phyloP scores from a whole-genome alignment of 2,113 vertebrate genomes.

The Herpetotheres cachinnans region DNA sequence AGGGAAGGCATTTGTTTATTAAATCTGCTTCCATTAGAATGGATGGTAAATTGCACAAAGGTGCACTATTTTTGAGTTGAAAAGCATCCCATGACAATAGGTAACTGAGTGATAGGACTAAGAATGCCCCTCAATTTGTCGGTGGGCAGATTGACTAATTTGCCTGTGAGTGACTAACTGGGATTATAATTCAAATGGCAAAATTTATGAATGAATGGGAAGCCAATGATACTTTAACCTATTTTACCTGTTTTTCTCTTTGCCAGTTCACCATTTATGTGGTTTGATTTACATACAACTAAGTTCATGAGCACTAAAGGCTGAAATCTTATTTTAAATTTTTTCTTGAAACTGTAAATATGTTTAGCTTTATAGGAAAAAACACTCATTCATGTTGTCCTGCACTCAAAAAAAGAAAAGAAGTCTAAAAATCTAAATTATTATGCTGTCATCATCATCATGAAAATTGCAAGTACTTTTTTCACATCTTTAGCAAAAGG shows the following conservation, averaged over 20 bases:
- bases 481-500: background rate
- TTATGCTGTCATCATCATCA: background rate
- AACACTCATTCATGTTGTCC: background rate
- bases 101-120: background rate
- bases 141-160: background rate
- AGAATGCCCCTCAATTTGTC: background rate
- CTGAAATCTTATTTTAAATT: background rate
- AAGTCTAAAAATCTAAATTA: background rate
- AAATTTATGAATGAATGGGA: background rate
- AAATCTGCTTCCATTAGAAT: background rate
- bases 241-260: background rate
- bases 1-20: background rate
- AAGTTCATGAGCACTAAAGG: background rate
- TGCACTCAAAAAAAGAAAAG: background rate
- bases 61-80: background rate
- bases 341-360: background rate
- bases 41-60: background rate
- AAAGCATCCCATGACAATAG: background rate
- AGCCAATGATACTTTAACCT: background rate
- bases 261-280: background rate
- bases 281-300: background rate
- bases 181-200: background rate
- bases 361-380: background rate
- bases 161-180: background rate
- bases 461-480: background rate